A percentile compares a stretch with the other conserved stretches of the same genome.
phyloP scores from a whole-genome alignment of 2,113 vertebrate genomes.

The Halichoerus grypus region DNA sequence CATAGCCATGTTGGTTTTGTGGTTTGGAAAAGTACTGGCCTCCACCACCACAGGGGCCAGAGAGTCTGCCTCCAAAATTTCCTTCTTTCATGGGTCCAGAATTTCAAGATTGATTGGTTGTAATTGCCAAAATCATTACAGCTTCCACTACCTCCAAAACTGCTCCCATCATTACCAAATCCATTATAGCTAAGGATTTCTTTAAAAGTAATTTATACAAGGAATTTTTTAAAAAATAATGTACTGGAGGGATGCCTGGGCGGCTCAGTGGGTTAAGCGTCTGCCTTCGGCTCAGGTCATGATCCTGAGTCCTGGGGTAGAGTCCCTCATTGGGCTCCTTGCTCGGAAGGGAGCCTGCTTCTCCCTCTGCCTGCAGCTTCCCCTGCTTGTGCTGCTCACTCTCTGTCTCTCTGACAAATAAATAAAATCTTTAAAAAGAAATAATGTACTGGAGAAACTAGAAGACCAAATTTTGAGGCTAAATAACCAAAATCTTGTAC shows the following conservation, averaged over 20 bases:
- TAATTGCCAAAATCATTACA: neutral
- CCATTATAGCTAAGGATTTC: neutral
- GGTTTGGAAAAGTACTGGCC: neutral
- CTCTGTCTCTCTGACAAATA: too few species aligned
- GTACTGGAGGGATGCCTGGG: neutral
- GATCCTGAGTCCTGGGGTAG: neutral
- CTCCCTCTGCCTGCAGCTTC: neutral
- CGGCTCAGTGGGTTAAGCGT: neutral
- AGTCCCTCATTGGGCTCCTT: neutral
- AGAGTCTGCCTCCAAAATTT: neutral
- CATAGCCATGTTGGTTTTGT: neutral
- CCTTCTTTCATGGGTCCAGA: neutral
- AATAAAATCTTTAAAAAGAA: neutral
- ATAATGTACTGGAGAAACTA: neutral
- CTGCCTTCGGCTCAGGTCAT: neutral
- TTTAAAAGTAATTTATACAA: neutral
- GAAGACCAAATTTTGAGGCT: neutral
- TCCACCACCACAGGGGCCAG: neutral
- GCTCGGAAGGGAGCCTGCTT: neutral
- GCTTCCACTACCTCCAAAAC: neutral
- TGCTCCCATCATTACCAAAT: neutral
- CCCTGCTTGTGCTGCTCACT: too few species aligned
- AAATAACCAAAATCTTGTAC: constrained; percentile 4
- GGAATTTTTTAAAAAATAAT: neutral
- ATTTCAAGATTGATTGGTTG: neutral